Evolutionary conservation across 92 coral and sea anemone genomes (phyloP), one percentile per base, ranked within the genome.

Genomic region (Palythoa grandiflora): DNA sequence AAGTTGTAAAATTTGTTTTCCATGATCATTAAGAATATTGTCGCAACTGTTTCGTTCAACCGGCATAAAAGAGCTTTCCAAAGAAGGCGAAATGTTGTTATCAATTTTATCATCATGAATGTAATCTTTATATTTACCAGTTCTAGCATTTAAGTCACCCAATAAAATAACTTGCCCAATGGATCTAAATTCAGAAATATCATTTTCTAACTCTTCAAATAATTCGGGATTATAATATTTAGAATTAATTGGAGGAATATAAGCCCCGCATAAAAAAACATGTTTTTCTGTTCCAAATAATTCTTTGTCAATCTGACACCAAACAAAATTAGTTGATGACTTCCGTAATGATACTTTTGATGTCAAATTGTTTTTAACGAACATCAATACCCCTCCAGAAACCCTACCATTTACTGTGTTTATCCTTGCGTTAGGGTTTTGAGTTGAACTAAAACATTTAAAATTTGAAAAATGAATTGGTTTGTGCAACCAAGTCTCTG

Each of bases 401-500:
- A 28, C 28, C 28, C 28, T 28, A 28, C 28, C 28, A 28, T 28
- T 28, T 28, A 28, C 28, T 28, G 28, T 28, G 28, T 28, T 28
- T 28, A 28, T 28, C 28, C 28, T 28, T 28, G 28, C 28, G 28
- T 28, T 28, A 28, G 28, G 28, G 28, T 28, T 28, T 28, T 28
- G 28, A 28, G 28, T 28, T 28, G 28, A 28, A 28, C 28, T 28
- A 28, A 28, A 28, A 28, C 28, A 28, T 28, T 28, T 28, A 28
- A 28, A 28, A 28, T 28, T 28, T 28, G 28, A 28, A 28, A 28
- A 28, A 28, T 28, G 28, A 28, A 28, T 28, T 28, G 28, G 28
- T 28, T 28, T 28, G 50, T 84, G 76, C 15, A 38, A 9, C 88
- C 88, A 84, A 6, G 80, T 84, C 38, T 84, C 88, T 37, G 88